Base-by-base conservation (phyloP, 1,140 invertebrate species). In the Nylanderia fulva region DNA sequence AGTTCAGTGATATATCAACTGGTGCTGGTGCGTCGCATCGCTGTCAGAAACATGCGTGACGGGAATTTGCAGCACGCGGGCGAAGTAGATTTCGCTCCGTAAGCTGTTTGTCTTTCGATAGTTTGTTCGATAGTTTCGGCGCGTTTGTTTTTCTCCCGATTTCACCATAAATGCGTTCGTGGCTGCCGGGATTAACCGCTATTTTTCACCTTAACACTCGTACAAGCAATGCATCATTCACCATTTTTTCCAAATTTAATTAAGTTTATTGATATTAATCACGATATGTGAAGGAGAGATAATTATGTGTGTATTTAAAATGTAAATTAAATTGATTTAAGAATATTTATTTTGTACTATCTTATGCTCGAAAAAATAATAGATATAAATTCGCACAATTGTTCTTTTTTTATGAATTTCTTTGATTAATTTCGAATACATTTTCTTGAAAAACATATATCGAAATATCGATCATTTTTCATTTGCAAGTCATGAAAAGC, bases 1-100 rank as follows among this genome's bases (percentile, higher is more conserved):
- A 82, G 66, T 71, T 71, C 39, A 58, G 77, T 82, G 66, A 82
- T 82, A 58, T 13, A 69, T 29, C 66, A 82, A 42, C 77, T n/a
- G n/a, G 52, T 71, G 64, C 60, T 56, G 27, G 24, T 60, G 39
- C 18, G 27, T 77, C 60, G 27, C 58, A 66, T 66, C 36, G 18
- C 4, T 33, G 6, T 64, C 33, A 33, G 63, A 11, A 1, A 13
- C 8, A 39, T n/a, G 64, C 52, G 77, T 58, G 66, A 82, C 52
- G 64, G 18, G 39, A 82, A 82, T 82, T 71, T 27, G 77, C 36
- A 42, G 33, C 33, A 54, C 29, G 33, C 33, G 76, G 15, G 33
- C 42, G 75, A 82, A 56, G 64, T 29, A 36, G n/a, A 58, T 60
- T 69, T 79, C 45, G 33, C 21, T 27, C 24, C 4, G 52, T 58